Conservation (phyloP, 2,113 vertebrate genomes). For the Paramisgurnus dabryanus region DNA sequence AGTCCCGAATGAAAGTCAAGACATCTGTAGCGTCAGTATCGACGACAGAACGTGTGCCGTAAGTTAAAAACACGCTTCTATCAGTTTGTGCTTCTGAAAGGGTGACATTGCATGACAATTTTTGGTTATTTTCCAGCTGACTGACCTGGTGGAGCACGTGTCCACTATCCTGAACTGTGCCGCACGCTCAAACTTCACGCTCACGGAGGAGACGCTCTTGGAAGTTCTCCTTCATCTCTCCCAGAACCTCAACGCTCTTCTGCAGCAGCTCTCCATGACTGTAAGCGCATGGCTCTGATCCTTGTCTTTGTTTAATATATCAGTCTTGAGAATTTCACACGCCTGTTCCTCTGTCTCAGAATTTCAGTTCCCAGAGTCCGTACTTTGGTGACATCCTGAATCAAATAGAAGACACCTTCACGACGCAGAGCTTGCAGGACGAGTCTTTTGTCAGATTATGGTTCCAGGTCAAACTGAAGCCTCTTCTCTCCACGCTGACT, state of each 20-base stretch:
- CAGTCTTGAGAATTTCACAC: neutral
- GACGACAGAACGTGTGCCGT: slow-evolving; percentile 45
- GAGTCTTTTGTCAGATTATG: slow-evolving; percentile 68
- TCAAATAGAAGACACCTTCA: slow-evolving; percentile 46
- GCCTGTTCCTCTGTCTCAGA: slow-evolving; percentile 53
- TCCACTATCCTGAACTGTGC: slow-evolving; percentile 68
- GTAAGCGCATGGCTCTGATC: slow-evolving; percentile 55
- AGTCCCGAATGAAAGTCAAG: slow-evolving; percentile 5
- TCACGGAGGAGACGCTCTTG: slow-evolving; percentile 61
- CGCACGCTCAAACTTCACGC: slow-evolving; percentile 58
- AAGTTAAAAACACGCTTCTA: neutral
- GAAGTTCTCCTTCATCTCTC: slow-evolving; percentile 63
- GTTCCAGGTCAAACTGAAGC: slow-evolving; percentile 72
- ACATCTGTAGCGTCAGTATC: slow-evolving; percentile 44
- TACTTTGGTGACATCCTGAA: slow-evolving; percentile 63
- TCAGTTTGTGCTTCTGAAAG: too few species aligned
- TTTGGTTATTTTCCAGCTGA: slow-evolving; percentile 14
- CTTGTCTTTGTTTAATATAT: neutral
- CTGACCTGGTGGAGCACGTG: slow-evolving; percentile 47
- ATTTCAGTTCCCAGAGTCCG: slow-evolving; percentile 59
- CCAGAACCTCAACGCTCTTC: slow-evolving; percentile 59
- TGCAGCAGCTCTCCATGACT: slow-evolving; percentile 59
- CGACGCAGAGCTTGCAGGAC: slow-evolving; percentile 63
- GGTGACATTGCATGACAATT: neutral
- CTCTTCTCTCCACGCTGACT: slow-evolving; percentile 59